phyloP scores from a whole-genome alignment of 2,888 invertebrate species.

The Mythimna vitellina region DNA sequence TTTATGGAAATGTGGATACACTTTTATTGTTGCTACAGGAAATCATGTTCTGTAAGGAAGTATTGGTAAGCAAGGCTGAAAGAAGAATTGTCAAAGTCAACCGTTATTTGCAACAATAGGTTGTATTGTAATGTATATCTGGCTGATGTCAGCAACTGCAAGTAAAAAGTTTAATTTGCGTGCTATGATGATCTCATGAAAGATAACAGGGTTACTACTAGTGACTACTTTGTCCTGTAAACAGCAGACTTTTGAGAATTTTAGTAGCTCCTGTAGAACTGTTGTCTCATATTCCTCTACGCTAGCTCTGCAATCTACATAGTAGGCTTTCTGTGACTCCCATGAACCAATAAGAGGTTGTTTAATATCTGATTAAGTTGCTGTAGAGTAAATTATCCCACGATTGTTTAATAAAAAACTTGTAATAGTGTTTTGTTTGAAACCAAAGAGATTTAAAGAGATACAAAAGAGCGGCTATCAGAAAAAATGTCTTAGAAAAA shows the following conservation, averaged over 20 bases:
- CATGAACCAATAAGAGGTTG: neutral
- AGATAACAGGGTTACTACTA: no score
- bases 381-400: no score
- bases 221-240: no score
- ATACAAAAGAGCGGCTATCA: no score
- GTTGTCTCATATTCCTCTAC: neutral
- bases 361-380: neutral
- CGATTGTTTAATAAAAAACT: no score
- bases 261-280: neutral
- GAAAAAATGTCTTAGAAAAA: no score
- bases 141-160: neutral
- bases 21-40: neutral
- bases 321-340: neutral
- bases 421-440: no score
- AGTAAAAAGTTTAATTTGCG: neutral
- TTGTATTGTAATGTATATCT: neutral
- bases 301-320: neutral
- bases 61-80: neutral
- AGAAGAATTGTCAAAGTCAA: no score
- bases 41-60: neutral
- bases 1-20: slow-evolving; percentile 29
- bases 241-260: neutral
- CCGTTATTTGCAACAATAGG: neutral
- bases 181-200: neutral
- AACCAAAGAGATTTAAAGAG: no score